Percentiles rank a stretch among this genome's conserved stretches.
These are phyloP conservation scores for Oreotrochilus melanogaster DNA, from an alignment of 2,113 vertebrate genomes.

Conservation along the genomic window DNA sequence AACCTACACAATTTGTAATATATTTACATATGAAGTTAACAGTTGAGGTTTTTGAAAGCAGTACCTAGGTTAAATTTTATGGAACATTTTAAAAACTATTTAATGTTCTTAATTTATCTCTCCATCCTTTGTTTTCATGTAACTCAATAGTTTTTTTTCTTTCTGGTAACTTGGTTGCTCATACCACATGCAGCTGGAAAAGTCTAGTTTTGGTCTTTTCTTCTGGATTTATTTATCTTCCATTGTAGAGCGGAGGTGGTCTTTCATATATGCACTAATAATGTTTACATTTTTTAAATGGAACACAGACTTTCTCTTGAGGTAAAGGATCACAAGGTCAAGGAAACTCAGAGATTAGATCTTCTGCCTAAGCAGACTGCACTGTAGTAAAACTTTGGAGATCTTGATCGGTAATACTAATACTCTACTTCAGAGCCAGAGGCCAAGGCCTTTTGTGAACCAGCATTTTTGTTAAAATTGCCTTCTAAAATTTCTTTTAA, in stretches of 20 bases:
- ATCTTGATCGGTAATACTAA: conserved; percentile 46
- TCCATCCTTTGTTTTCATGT: neutral
- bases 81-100: neutral
- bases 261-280: conserved; percentile 80
- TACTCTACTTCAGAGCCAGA: conserved; percentile 4
- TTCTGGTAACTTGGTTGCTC: neutral
- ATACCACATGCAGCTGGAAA: conserved; percentile 16
- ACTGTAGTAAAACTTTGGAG: conserved; percentile 56
- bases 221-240: conserved; percentile 79
- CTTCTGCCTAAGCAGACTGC: conserved; percentile 67
- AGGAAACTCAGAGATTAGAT: conserved; percentile 80
- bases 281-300: conserved; percentile 83
- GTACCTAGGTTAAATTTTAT: neutral
- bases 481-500: conserved; percentile 33
- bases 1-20: neutral
- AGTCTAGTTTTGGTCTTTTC: conserved; percentile 58
- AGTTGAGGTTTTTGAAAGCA: neutral
- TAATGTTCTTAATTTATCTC: neutral
- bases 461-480: conserved; percentile 25
- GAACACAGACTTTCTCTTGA: conserved; percentile 76
- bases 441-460: conserved; percentile 7
- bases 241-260: conserved; percentile 74
- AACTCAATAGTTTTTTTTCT: neutral
- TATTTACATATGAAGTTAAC: neutral
- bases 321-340: conserved; percentile 76